Evolutionary conservation across 2,888 invertebrate species (phyloP).

Genomic region (Protonemura montana): DNA sequence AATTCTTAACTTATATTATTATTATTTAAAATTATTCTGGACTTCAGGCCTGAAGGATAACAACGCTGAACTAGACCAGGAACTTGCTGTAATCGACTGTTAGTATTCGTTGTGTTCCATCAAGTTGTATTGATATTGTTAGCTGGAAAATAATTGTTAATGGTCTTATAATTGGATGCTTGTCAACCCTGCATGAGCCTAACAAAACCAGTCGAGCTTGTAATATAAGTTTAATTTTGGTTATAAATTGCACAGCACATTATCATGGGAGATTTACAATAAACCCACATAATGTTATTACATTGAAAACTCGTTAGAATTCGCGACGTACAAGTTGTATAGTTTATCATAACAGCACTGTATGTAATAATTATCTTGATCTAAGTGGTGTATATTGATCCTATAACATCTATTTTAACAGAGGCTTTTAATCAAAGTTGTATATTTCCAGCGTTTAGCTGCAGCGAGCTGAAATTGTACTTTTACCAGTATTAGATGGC

Average conservation of each 20-base stretch:
- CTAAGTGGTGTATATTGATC: not conserved
- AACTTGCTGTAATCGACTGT: too few relatives aligned
- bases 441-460: not conserved
- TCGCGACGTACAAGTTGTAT: not conserved
- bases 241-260: not conserved
- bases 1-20: too few relatives aligned
- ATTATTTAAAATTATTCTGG: too few relatives aligned
- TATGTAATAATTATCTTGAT: not conserved
- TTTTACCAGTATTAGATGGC: too few relatives aligned
- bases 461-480: not conserved
- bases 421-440: not conserved
- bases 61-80: too few relatives aligned
- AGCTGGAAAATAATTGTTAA: not conserved
- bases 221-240: conserved; percentile 12
- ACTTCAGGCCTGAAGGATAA: too few relatives aligned
- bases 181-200: not conserved
- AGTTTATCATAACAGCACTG: not conserved
- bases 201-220: not conserved
- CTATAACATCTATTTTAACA: not conserved
- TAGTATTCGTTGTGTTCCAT: too few relatives aligned
- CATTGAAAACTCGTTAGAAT: not conserved
- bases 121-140: not conserved
- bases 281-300: not conserved
- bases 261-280: conserved; percentile 4
- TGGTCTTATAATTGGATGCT: not conserved